A percentile compares a stretch with the other conserved stretches of the same genome.
Conservation (phyloP, 2,888 invertebrate genomes). For the Mimachlamys varia region DNA sequence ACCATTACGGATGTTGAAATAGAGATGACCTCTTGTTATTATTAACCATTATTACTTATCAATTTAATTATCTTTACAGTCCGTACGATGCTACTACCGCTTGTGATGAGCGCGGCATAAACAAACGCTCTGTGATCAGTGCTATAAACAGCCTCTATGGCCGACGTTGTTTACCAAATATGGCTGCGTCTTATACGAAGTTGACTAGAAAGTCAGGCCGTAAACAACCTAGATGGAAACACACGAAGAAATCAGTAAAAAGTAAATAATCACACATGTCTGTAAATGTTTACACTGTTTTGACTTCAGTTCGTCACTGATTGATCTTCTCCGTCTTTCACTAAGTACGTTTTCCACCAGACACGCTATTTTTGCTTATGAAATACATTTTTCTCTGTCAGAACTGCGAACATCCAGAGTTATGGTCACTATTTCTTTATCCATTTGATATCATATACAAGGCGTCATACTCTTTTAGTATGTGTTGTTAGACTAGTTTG, state of each 20-base stretch:
- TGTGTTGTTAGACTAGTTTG: no score
- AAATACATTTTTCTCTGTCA: no score
- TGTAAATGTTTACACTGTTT: background rate
- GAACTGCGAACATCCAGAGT: no score
- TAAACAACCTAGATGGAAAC: background rate
- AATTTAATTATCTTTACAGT: conserved; percentile 9
- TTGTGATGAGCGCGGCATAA: background rate
- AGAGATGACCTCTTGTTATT: background rate
- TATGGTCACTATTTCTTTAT: background rate
- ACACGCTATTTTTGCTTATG: background rate
- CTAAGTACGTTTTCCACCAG: background rate
- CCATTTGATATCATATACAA: background rate
- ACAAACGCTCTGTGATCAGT: background rate
- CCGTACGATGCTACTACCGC: background rate
- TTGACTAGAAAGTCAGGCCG: background rate
- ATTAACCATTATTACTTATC: background rate
- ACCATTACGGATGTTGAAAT: background rate
- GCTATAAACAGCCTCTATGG: background rate
- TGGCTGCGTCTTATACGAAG: background rate
- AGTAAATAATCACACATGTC: background rate
- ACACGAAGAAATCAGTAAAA: background rate
- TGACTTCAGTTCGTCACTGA: background rate
- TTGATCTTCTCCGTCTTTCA: no score
- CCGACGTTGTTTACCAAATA: background rate
- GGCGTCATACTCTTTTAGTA: no score